Evolutionary conservation across 2,797 vertebrate species (phyloP).

Genomic region (Tokudaia tokunoshimensis): DNA sequence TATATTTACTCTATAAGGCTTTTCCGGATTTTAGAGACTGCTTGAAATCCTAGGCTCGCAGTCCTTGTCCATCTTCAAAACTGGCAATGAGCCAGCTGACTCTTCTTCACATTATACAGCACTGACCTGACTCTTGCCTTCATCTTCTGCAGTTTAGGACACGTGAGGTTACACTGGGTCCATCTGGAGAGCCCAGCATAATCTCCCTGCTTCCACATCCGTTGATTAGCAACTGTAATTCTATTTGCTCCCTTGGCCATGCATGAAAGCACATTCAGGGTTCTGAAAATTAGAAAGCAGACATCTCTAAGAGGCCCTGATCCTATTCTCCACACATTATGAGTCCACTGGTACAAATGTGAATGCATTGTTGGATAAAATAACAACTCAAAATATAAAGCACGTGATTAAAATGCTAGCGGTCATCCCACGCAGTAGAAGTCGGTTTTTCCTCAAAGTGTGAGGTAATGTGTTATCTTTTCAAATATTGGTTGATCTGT

Average conservation of each 20-base stretch:
- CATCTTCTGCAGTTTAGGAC: not conserved
- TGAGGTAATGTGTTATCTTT: slow-evolving; percentile 4
- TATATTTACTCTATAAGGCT: not conserved
- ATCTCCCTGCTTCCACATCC: not conserved
- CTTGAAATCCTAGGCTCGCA: not conserved
- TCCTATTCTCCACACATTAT: not conserved
- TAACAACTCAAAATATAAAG: not conserved
- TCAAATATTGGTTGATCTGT: not conserved
- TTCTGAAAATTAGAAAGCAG: not conserved
- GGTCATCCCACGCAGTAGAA: slow-evolving; percentile 3
- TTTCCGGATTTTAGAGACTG: not conserved
- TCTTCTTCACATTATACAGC: not conserved
- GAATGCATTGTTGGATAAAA: not conserved
- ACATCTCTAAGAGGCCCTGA: not conserved
- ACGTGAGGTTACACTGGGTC: not conserved
- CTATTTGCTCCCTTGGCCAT: not conserved
- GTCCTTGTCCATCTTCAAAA: not conserved
- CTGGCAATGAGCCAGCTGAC: not conserved
- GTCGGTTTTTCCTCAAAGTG: not conserved
- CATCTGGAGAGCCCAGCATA: not conserved
- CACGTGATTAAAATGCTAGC: not conserved
- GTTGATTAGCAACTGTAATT: not conserved
- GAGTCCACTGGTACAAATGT: not conserved
- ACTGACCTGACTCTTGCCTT: not conserved
- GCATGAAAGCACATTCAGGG: not conserved